Evolutionary conservation across 1,140 invertebrate genomes (phyloP).

Genomic region (Magallana angulata): DNA sequence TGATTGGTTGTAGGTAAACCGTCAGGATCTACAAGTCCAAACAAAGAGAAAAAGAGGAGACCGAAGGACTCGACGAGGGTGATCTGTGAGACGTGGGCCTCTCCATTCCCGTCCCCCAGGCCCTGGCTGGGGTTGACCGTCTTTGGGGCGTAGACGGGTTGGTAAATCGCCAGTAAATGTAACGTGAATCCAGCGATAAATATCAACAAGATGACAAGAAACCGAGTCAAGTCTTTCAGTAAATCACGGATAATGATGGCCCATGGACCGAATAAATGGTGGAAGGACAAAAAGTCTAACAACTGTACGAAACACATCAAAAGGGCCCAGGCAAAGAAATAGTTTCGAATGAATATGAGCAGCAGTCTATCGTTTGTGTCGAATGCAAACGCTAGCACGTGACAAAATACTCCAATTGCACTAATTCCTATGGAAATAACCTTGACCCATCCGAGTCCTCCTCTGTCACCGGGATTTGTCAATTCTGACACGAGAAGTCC

Average conservation of each 20-base stretch:
- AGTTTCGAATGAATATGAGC: constrained; percentile 94
- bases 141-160: constrained; percentile 85
- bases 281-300: constrained; percentile 94
- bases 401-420: constrained; percentile 93
- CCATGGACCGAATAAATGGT: constrained; percentile 99
- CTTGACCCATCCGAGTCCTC: constrained; percentile 78
- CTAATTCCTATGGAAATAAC: constrained; percentile 94
- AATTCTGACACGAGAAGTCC: constrained; percentile 97
- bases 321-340: constrained; percentile 96
- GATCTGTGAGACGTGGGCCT: constrained; percentile 47
- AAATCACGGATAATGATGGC: constrained; percentile 85
- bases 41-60: constrained; percentile 98
- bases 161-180: constrained; percentile 97
- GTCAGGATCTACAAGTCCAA: constrained; percentile 95
- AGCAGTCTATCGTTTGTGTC: constrained; percentile 82
- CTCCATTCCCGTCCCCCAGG: constrained; percentile 66
- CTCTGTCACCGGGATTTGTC: constrained; percentile 88
- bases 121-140: constrained; percentile 59
- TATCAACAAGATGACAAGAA: constrained; percentile 97
- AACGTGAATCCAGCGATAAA: constrained; percentile 99
- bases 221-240: constrained; percentile 91
- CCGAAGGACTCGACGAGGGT: constrained; percentile 90
- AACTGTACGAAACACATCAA: constrained; percentile 97
- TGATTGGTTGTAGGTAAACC: constrained; percentile 82
- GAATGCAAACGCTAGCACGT: constrained; percentile 87